Evolutionary conservation across 2,888 invertebrate species (phyloP).

Genomic region (Ophion costatus): DNA sequence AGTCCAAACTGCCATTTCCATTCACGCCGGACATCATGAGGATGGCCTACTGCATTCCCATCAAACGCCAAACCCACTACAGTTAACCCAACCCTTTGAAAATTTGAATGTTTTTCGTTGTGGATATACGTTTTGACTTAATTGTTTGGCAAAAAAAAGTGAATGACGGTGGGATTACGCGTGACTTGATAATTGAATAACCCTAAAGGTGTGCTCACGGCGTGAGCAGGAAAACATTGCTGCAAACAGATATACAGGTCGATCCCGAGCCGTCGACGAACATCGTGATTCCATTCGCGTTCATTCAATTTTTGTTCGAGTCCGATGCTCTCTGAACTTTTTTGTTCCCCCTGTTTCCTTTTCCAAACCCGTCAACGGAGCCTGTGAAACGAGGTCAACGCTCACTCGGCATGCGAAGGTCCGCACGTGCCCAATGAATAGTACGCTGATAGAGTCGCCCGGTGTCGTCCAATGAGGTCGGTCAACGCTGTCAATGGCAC

Average conservation of each 20-base stretch:
- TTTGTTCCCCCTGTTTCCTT: slow-evolving; percentile 52
- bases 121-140: not conserved
- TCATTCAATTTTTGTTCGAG: slow-evolving; percentile 26
- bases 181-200: not conserved
- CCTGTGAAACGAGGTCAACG: slow-evolving; percentile 9
- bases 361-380: slow-evolving; percentile 21
- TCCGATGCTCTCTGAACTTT: slow-evolving; percentile 28
- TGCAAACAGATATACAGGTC: not conserved
- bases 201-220: not conserved
- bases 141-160: not conserved
- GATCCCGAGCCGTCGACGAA: not conserved
- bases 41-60: not conserved
- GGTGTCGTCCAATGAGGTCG: not conserved
- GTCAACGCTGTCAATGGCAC: slow-evolving; percentile 71
- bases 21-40: not conserved
- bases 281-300: slow-evolving; percentile 39
- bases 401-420: slow-evolving; percentile 3
- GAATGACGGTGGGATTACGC: not conserved
- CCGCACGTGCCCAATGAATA: slow-evolving; percentile 71
- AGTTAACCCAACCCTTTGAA: not conserved
- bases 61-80: not conserved
- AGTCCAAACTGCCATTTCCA: not conserved
- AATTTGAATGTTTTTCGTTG: not conserved
- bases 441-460: slow-evolving; percentile 71
- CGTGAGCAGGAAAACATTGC: not conserved